Evolutionary conservation across 2,797 vertebrate species (phyloP).

Genomic region (Zenarchopterus dispar): DNA sequence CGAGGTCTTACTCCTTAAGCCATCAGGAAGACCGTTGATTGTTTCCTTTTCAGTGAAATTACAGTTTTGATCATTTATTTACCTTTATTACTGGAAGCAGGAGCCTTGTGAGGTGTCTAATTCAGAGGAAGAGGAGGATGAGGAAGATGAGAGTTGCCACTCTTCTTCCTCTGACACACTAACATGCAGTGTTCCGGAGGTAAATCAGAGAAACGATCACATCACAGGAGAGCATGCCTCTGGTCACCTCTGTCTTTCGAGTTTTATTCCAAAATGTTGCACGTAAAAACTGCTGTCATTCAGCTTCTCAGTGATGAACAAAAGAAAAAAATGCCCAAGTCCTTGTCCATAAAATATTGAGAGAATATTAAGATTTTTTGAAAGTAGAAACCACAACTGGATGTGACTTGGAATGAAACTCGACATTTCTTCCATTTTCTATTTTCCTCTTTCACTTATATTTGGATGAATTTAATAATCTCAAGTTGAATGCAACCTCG

Average conservation of each 20-base stretch:
- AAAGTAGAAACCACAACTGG: no score
- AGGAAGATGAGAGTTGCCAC: slow-evolving; percentile 61
- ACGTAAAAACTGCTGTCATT: no score
- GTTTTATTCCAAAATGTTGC: slow-evolving; percentile 26
- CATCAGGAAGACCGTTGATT: neutral
- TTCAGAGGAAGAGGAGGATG: slow-evolving; percentile 73
- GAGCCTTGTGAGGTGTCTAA: slow-evolving; percentile 57
- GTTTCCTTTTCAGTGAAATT: slow-evolving; percentile 1
- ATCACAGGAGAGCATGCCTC: slow-evolving; percentile 16
- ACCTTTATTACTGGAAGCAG: slow-evolving; percentile 62
- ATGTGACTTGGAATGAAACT: slow-evolving; percentile 31
- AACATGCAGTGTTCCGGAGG: slow-evolving; percentile 82
- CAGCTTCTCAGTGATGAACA: no score
- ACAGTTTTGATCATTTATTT: slow-evolving; percentile 33
- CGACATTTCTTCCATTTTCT: neutral
- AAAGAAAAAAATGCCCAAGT: no score
- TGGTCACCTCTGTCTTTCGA: slow-evolving; percentile 1
- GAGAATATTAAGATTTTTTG: neutral
- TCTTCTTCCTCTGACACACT: slow-evolving; percentile 91
- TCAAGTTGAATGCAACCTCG: neutral
- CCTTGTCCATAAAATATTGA: no score
- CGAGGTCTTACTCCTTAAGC: neutral
- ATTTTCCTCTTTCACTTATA: neutral
- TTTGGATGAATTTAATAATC: neutral
- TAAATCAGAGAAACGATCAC: slow-evolving; percentile 54